These are phyloP conservation scores for Cochlearius cochlearius DNA, from an alignment of 2,113 vertebrate genomes.

Conservation along the genomic window DNA sequence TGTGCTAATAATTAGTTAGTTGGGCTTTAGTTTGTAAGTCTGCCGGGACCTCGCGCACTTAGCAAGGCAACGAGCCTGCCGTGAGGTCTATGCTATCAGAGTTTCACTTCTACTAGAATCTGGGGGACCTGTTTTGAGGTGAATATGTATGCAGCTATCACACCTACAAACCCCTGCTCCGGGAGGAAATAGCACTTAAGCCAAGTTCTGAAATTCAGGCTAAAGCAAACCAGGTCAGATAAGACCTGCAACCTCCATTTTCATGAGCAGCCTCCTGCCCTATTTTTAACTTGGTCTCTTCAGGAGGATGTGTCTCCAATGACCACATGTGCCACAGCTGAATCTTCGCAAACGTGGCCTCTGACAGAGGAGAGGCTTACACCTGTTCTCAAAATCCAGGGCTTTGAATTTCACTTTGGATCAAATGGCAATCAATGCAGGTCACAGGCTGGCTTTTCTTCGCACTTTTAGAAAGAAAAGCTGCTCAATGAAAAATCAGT, in stretches of 20 bases:
- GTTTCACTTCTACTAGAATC: background rate
- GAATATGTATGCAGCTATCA: background rate
- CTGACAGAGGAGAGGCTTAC: background rate
- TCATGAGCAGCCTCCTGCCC: background rate
- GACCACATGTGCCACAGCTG: background rate
- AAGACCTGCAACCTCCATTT: background rate
- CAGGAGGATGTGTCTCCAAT: background rate
- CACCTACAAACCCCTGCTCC: background rate
- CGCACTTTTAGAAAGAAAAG: background rate
- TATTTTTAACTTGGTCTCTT: background rate
- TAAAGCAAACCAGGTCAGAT: background rate
- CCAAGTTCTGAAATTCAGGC: background rate
- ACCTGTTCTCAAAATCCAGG: background rate
- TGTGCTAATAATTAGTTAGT: too few relatives aligned
- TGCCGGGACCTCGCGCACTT: fast-evolving
- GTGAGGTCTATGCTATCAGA: background rate
- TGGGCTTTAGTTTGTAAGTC: background rate
- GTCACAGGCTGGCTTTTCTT: background rate
- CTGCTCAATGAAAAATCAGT: background rate
- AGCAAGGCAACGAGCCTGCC: background rate
- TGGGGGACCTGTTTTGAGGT: background rate
- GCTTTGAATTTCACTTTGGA: background rate
- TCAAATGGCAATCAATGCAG: background rate
- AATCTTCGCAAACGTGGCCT: background rate
- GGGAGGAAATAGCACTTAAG: background rate